Evolutionary conservation across 2,888 invertebrate species (phyloP), one percentile per base, ranked within the genome.

Genomic region (Lepidocyrtoides sp.): DNA sequence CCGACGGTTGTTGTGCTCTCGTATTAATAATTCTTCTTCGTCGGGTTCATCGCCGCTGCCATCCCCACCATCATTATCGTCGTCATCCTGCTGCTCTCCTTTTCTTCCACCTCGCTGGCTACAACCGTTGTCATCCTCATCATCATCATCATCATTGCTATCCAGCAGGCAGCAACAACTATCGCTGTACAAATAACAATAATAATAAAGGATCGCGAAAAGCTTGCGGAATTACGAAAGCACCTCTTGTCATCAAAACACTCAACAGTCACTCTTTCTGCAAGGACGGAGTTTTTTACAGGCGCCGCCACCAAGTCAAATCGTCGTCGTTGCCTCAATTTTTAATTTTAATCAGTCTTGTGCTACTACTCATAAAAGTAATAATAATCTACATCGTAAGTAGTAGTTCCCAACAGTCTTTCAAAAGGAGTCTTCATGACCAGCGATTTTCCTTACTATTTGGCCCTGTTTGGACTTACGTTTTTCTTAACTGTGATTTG

Each of bases 401-500:
- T 82, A 79, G 79, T 79, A 63, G 82, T 63, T 82, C 60, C 84
- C 88, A 89, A 79, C 79, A 89, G 91, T 91, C 91, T 91, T 91
- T 91, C 91, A 89, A 89, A 90, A 83, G 91, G 81, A 88, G 87
- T 93, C 92, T 93, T 93, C 92, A 93, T 93, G 93, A 93, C 92
- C 92, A 92, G 92, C 92, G 92, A 93, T 86, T 93, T 93, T 86
- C 93, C 93, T 54, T 93, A 93, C 92, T 93, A 93, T 81, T 92
- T 93, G 91, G 93, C 93, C 92, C 92, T 93, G 83, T 93, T 93
- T 92, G 93, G 93, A 93, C 93, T 93, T 93, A 90, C 92, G 90
- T 93, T 93, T 92, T 93, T 93, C 92, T 91, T 93, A 91, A 89
- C 92, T 83, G 93, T 93, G 91, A 93, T 93, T 93, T 93, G 93